A percentile compares a stretch with the other conserved stretches of the same genome.
Evolutionary conservation across 2,113 vertebrate species (phyloP).

Genomic region (Tachycineta bicolor): DNA sequence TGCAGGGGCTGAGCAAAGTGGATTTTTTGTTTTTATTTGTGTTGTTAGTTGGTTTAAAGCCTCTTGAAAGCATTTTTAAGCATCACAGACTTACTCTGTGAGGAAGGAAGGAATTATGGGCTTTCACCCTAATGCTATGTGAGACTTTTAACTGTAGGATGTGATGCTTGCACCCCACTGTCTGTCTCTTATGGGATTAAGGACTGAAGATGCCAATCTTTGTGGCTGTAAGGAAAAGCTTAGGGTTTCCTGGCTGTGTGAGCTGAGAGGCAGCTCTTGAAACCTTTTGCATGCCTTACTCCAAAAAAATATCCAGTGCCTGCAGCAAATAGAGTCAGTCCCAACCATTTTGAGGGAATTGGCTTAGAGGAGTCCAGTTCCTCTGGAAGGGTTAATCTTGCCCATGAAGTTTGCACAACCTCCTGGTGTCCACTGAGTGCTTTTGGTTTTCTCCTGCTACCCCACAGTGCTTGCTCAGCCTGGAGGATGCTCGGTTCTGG

Average conservation of each 20-base stretch:
- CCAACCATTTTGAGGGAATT: not conserved
- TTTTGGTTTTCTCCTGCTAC: not conserved
- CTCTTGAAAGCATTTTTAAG: not conserved
- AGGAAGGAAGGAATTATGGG: not conserved
- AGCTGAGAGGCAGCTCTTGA: not conserved
- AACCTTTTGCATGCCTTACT: not conserved
- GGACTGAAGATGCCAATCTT: not conserved
- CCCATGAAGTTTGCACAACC: not conserved
- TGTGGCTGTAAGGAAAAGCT: not conserved
- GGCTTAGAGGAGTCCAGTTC: not conserved
- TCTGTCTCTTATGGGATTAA: not conserved
- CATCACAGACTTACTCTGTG: not conserved
- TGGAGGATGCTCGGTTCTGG: not conserved
- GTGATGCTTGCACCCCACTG: rapidly evolving
- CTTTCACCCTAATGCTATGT: not conserved
- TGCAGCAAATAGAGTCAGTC: not conserved
- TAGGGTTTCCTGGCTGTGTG: not conserved
- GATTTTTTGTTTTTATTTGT: not conserved
- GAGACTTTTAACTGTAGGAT: not conserved
- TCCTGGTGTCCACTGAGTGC: not conserved
- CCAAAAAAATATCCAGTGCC: not conserved
- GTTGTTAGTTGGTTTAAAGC: not conserved
- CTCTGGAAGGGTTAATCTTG: not conserved
- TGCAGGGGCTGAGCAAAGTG: not conserved
- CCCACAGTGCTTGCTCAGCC: not conserved